Conservation (phyloP, 2,113 vertebrate species). For the Plotosus lineatus region DNA sequence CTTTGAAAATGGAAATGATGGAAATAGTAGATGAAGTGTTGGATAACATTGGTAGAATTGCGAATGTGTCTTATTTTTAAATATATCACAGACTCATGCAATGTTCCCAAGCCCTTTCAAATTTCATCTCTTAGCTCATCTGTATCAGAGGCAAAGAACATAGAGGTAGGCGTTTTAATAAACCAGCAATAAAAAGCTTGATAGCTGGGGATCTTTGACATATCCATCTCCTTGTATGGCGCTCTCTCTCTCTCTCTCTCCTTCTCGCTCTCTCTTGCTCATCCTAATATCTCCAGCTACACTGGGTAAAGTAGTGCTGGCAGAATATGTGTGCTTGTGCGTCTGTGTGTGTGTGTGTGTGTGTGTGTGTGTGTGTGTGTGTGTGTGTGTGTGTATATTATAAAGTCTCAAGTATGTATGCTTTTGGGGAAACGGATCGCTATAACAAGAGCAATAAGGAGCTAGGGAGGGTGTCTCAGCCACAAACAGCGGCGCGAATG, state of each 20-base stretch:
- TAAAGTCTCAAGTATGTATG: constrained; percentile 19
- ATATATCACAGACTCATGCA: not conserved
- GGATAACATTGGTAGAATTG: not conserved
- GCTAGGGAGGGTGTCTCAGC: constrained; percentile 29
- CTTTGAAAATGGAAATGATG: not conserved
- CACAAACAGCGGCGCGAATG: constrained; percentile 67
- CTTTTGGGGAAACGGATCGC: constrained; percentile 53
- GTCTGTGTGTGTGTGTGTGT: constrained; percentile 15
- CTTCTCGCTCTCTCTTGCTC: constrained; percentile 56
- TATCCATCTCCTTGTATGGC: constrained; percentile 56
- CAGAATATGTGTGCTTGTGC: constrained; percentile 6
- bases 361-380: constrained; percentile 12
- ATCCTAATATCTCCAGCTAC: constrained; percentile 43
- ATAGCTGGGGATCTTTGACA: constrained; percentile 64
- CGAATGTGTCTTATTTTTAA: constrained; percentile 6
- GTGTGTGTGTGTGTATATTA: not conserved
- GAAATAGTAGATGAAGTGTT: constrained; percentile 13
- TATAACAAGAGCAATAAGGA: constrained; percentile 65
- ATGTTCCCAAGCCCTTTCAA: constrained; percentile 1
- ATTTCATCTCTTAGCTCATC: constrained; percentile 11
- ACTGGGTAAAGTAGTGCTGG: not conserved
- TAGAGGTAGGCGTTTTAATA: constrained; percentile 60
- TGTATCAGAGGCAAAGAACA: constrained; percentile 5
- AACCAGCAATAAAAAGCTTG: constrained; percentile 62
- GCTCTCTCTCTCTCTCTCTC: constrained; percentile 56